Evolutionary conservation across 2,888 invertebrate genomes (phyloP), one percentile per base, ranked within the genome.

Genomic region (Uropetala carovei): DNA sequence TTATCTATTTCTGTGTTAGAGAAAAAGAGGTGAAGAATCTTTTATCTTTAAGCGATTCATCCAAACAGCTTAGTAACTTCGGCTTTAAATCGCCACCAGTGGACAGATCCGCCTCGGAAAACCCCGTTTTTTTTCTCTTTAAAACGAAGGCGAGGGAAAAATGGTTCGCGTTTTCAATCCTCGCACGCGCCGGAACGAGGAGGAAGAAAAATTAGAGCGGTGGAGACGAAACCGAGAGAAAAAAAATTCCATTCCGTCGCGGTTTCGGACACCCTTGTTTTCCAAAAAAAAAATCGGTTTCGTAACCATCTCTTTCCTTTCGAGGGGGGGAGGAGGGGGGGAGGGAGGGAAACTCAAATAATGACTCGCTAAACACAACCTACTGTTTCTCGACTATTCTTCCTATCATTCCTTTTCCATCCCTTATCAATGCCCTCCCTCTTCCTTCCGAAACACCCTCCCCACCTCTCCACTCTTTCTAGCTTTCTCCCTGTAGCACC

Each of bases 301-400:
- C 89, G 89, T 89, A 60, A 89, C 60, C 60, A 30, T 89, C 89
- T 64, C 43, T 43, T 5, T 43, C 43, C 5, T 5, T 43, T 43
- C 5, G 43, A 3, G 43, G 43, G 43, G 43, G n/a, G n/a, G n/a
- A n/a, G n/a, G n/a, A n/a, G n/a, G n/a, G n/a, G n/a, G n/a, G n/a
- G n/a, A n/a, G n/a, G n/a, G n/a, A n/a, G n/a, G 43, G 75, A 89
- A 89, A 89, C 83, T 89, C 89, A 89, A 89, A 89, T 89, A 89
- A 89, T 89, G 89, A 89, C 89, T 59, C 89, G 89, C 89, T 89
- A 89, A 89, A 89, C 89, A 89, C 64, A 89, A 43, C 89, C 60
- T 89, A 89, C 60, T 89, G 64, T 43, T 75, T 64, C 89, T 89
- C n/a, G 89, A 89, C 64, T 64, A 89, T 89, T 89, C 89, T 89